Evolutionary conservation across 2,888 invertebrate genomes (phyloP).

Genomic region (Aspidiotus rigidus): DNA sequence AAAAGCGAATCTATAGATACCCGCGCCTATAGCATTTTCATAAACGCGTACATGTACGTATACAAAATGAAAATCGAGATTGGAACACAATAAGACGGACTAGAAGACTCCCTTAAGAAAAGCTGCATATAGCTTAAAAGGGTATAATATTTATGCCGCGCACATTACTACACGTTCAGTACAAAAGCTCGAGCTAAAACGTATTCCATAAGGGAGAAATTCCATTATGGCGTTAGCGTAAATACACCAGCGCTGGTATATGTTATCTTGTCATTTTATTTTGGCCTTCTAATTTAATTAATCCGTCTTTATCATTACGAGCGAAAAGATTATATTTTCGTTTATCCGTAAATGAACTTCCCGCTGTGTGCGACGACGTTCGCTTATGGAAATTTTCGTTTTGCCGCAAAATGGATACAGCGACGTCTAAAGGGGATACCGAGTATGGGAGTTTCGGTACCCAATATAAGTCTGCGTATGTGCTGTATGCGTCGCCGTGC

Average conservation of each 20-base stretch:
- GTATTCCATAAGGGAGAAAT: constrained; percentile 28
- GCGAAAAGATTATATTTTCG: constrained; percentile 32
- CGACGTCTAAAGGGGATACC: too few relatives aligned
- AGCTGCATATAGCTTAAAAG: constrained; percentile 6
- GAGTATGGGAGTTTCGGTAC: too few relatives aligned
- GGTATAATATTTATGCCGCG: too few relatives aligned
- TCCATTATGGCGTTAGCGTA: constrained; percentile 30
- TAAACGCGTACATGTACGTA: constrained; percentile 5
- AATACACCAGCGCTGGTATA: constrained; percentile 4
- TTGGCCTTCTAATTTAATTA: constrained; percentile 32
- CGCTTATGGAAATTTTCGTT: too few relatives aligned
- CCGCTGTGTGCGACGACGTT: neutral
- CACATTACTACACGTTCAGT: too few relatives aligned
- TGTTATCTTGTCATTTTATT: constrained; percentile 30
- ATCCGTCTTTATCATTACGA: constrained; percentile 32
- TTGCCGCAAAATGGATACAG: too few relatives aligned
- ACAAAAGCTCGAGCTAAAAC: constrained; percentile 10
- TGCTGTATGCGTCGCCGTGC: too few relatives aligned
- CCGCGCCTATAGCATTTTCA: constrained; percentile 6
- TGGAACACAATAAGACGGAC: constrained; percentile 30
- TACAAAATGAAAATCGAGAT: constrained; percentile 25
- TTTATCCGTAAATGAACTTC: constrained; percentile 21
- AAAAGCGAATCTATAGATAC: constrained; percentile 27
- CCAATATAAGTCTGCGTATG: too few relatives aligned
- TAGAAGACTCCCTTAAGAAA: constrained; percentile 26